Conservation (phyloP, 2,113 vertebrate genomes). For the Clarias magur region DNA sequence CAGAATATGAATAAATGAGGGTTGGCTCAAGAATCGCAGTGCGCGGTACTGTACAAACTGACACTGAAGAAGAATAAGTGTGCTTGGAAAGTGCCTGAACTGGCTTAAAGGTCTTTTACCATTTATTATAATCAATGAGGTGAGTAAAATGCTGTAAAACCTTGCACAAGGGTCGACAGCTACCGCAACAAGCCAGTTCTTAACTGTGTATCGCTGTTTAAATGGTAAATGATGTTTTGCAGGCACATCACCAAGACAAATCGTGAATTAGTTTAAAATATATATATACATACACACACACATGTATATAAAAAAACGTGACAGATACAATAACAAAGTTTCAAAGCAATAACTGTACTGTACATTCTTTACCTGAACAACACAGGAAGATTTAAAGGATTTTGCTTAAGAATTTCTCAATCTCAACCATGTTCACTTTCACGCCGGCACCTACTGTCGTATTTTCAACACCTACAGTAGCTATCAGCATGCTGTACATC, state of each 20-base stretch:
- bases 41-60: not conserved
- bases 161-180: not conserved
- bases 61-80: not conserved
- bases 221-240: not conserved
- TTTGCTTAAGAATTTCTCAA: too few species aligned
- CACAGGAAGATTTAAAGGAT: too few species aligned
- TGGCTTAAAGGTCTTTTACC: not conserved
- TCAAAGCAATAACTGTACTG: not conserved
- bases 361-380: not conserved
- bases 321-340: too few species aligned
- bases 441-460: not conserved
- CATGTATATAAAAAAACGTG: too few species aligned
- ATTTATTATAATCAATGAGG: not conserved
- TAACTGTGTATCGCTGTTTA: not conserved
- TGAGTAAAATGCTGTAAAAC: not conserved
- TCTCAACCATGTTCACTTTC: not conserved
- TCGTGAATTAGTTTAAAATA: not conserved
- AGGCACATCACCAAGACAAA: not conserved
- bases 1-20: too few species aligned
- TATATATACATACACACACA: too few species aligned
- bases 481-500: not conserved
- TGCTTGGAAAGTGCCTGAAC: not conserved
- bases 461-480: not conserved
- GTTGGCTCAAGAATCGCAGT: too few species aligned
- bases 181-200: not conserved